Percentiles rank a stretch among this genome's conserved stretches.
These are phyloP conservation scores for Taenaris catops DNA, from an alignment of 2,888 invertebrate genomes.

Conservation along the genomic window DNA sequence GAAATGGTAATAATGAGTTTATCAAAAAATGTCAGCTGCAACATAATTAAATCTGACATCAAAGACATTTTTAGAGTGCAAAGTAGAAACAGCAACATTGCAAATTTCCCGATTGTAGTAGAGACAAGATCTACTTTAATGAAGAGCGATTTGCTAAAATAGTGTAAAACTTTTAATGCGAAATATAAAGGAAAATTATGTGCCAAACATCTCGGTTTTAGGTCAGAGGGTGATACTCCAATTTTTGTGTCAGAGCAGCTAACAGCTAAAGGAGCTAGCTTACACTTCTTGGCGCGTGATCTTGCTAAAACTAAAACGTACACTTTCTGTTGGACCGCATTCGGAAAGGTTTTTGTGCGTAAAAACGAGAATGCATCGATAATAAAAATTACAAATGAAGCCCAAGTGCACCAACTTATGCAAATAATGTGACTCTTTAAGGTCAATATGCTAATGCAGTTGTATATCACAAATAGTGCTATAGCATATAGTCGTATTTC, in stretches of 20 bases:
- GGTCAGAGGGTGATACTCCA: background rate
- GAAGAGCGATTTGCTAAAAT: no score
- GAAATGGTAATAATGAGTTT: no score
- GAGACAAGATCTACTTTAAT: no score
- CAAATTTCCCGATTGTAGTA: no score
- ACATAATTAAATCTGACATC: no score
- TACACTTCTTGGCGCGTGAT: slow-evolving; percentile 12
- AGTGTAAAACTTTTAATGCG: slow-evolving; percentile 19
- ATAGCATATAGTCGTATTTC: no score
- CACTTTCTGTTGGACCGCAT: background rate
- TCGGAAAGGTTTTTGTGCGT: slow-evolving; percentile 9
- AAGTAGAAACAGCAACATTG: no score
- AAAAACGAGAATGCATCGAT: slow-evolving; percentile 7
- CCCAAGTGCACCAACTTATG: background rate
- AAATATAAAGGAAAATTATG: slow-evolving; percentile 17
- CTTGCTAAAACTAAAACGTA: background rate
- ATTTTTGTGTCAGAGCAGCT: slow-evolving; percentile 16
- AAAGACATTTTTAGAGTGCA: no score
- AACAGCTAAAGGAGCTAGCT: slow-evolving; percentile 9
- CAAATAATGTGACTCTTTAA: background rate
- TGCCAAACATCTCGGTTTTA: slow-evolving; percentile 16
- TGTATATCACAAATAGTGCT: no score
- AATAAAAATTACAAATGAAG: slow-evolving; percentile 6
- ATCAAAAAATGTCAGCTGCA: no score
- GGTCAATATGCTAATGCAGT: no score